Base-by-base conservation (phyloP, 2,888 invertebrate species). In the Sarcophaga carnaria region DNA sequence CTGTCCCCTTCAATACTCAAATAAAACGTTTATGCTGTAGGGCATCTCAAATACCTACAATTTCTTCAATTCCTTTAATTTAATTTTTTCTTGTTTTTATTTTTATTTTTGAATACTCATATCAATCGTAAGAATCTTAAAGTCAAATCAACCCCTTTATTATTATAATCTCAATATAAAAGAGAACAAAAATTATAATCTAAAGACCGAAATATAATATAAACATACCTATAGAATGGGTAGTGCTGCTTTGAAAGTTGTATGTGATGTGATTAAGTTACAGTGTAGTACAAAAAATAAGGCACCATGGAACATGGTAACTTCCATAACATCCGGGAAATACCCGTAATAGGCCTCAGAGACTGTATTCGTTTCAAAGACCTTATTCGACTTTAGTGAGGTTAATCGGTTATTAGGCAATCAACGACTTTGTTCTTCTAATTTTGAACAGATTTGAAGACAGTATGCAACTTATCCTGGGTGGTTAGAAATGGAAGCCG, bases 131-230 rank as follows among this genome's bases (percentile, higher is more conserved):
- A 77, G 64, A 83, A 86, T 87, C 87, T 87, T 71, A 59, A 81
- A 78, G 75, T 81, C 79, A 87, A 84, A 87, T 79, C 83, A 84
- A 87, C 87, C 87, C 86, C 83, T 84, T 84, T 80, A 49, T 49
- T 72, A 59, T 64, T 76, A 63, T 69, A 66, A 80, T 77, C 70
- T 72, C 54, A 62, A 60, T 49, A 66, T 60, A 67, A 78, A 27
- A 62, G 25, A 63, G 49, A 72, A 49, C 70, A 45, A 8, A 70
- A 71, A 54, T 59, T n/a, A 79, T 64, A 80, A 37, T 47, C 10
- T 60, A 20, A 54, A 78, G 12, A 74, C 20, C 17, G 25, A 69
- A 74, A 49, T 4, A 49, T 17, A 60, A 49, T 12, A 62, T 63
- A 37, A 20, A 14, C 4, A 63, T 14, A 37, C 25, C 66, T 47